These are phyloP conservation scores for Carcina quercana DNA, from an alignment of 2,888 invertebrate species.

Conservation along the genomic window DNA sequence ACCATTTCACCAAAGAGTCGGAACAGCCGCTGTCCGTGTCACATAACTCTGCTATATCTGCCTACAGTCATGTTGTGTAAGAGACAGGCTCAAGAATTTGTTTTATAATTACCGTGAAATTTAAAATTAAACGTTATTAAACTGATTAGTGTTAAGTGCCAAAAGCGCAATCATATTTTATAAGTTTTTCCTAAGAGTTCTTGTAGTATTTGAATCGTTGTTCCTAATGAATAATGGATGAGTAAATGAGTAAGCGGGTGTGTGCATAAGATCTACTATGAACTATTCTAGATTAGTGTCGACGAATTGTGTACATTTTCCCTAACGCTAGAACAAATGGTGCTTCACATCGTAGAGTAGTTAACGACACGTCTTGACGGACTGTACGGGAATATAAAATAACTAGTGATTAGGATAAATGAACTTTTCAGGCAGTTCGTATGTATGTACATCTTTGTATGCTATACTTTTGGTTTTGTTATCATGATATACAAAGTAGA, in stretches of 20 bases:
- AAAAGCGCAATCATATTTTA: conserved; percentile 57
- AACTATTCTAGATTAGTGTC: conserved; percentile 60
- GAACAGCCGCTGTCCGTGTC: not conserved
- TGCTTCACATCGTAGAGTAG: conserved; percentile 70
- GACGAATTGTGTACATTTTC: conserved; percentile 70
- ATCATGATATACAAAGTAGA: too few species aligned
- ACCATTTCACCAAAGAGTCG: conserved; percentile 9
- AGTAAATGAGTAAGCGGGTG: conserved; percentile 52
- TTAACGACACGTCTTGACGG: conserved; percentile 25
- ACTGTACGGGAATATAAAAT: too few species aligned
- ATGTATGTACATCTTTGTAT: too few species aligned
- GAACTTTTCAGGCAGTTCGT: too few species aligned
- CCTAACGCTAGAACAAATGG: conserved; percentile 75
- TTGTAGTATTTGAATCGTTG: conserved; percentile 68
- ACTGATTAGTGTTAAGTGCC: conserved; percentile 62
- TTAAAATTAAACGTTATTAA: too few species aligned
- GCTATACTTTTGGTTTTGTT: too few species aligned
- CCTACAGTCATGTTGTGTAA: too few species aligned
- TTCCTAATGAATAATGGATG: conserved; percentile 68
- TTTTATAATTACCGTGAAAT: too few species aligned
- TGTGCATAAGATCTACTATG: conserved; percentile 58
- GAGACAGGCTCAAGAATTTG: too few species aligned
- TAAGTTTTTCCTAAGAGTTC: conserved; percentile 59
- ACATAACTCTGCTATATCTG: not conserved
- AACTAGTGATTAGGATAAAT: too few species aligned